phyloP scores from a whole-genome alignment of 2,888 invertebrate species.

The Siphonodentalium dalli region DNA sequence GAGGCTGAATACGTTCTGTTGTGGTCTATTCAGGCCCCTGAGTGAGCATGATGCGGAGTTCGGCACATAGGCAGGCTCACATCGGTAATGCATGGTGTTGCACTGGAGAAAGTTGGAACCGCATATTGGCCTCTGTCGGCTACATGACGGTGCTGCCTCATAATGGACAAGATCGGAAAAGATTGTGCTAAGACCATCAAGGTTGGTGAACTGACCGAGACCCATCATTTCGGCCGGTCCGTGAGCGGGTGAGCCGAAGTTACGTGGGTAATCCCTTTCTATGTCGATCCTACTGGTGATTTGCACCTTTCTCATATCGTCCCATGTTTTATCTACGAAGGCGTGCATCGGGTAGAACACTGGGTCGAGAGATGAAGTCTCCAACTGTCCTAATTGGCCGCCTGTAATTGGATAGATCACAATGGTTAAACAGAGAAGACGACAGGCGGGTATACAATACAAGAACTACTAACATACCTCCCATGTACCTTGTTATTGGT shows the following conservation, averaged over 20 bases:
- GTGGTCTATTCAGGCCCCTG: conserved; percentile 5
- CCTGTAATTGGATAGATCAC: too few species aligned
- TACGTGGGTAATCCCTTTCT: conserved; percentile 37
- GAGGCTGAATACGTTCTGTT: conserved; percentile 28
- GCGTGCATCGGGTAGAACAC: conserved; percentile 50
- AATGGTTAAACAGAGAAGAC: too few species aligned
- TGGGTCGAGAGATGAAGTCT: conserved; percentile 49
- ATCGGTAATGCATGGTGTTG: too few species aligned
- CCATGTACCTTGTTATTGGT: too few species aligned
- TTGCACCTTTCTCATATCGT: conserved; percentile 42
- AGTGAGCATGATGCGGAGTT: too few species aligned
- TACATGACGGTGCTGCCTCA: conserved; percentile 43
- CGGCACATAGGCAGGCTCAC: too few species aligned
- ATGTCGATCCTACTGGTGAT: conserved; percentile 34
- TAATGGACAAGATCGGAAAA: conserved; percentile 44
- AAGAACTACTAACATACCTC: too few species aligned
- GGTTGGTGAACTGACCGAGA: conserved; percentile 40
- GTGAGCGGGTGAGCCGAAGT: conserved; percentile 34
- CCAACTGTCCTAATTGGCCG: conserved; percentile 46
- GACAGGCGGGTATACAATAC: too few species aligned
- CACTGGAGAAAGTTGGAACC: conserved; percentile 40
- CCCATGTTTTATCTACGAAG: conserved; percentile 51
- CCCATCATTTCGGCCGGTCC: conserved; percentile 37
- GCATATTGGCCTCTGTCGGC: conserved; percentile 33
- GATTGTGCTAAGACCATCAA: conserved; percentile 38